Base-by-base conservation (phyloP, 1,140 invertebrate genomes). In the Danaus plexippus region DNA sequence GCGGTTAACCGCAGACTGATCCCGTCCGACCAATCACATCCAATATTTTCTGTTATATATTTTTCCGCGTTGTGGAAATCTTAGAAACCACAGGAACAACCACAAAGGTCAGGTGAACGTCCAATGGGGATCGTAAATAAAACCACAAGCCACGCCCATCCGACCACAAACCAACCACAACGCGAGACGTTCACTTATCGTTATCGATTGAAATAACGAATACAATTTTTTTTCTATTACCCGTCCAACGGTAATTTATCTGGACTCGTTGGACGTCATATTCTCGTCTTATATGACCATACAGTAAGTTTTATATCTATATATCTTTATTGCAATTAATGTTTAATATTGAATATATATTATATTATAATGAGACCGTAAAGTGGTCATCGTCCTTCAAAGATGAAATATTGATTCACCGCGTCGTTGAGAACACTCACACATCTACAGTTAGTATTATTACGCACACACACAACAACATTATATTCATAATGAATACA, bases 401-500 rank as follows among this genome's bases (percentile, higher is more conserved):
- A 82, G 79, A 83, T 85, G 80, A 84, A 84, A 84, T 87, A 87
- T 87, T 78, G 83, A 87, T 87, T 87, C 69, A 70, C 59, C 64
- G 69, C 71, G 71, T 75, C 71, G 69, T 79, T 72, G 74, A 76
- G 77, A 79, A 80, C 67, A 63, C 71, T 53, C 79, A 73, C 81
- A 85, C 81, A 80, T 62, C 59, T 63, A 57, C 46, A 52, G 48
- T 22, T 54, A 62, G 48, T 66, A 71, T 80, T 22, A 63, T 69
- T 63, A 81, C 73, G 69, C 75, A 80, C 80, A 70, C 77, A 86
- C 83, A 86, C 78, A 83, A 81, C 79, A 78, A 71, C 83, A 85
- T 86, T 85, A 86, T 86, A 85, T 85, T 83, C 81, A 86, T 85
- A 85, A 86, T 86, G 83, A 85, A 83, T 86, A 86, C 81, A 80